These are phyloP conservation scores for Cnemophilus loriae DNA, from an alignment of 2,113 vertebrate genomes.

Conservation along the genomic window DNA sequence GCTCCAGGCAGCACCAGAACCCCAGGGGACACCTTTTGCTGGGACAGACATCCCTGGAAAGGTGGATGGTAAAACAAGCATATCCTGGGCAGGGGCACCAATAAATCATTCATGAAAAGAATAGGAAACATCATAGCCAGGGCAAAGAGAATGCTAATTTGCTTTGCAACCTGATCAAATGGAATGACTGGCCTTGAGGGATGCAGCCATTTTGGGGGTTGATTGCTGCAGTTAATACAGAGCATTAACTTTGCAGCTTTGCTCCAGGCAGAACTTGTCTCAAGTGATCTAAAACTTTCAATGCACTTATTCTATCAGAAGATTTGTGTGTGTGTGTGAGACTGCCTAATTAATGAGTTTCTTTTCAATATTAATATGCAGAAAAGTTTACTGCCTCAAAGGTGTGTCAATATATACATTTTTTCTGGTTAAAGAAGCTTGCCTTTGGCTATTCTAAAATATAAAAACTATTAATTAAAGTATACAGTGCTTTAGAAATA, in stretches of 20 bases:
- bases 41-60: slow-evolving; percentile 8
- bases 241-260: slow-evolving; percentile 70
- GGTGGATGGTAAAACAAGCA: slow-evolving; percentile 26
- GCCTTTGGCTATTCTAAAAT: slow-evolving; percentile 65
- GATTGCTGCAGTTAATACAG: slow-evolving; percentile 65
- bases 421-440: slow-evolving; percentile 63
- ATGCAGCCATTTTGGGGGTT: slow-evolving; percentile 61
- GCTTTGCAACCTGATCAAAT: slow-evolving; percentile 63
- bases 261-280: slow-evolving; percentile 66
- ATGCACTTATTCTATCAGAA: slow-evolving; percentile 65
- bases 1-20: background rate
- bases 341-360: slow-evolving; percentile 71
- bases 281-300: slow-evolving; percentile 66
- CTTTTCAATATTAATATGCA: slow-evolving; percentile 73
- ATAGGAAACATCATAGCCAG: slow-evolving; percentile 44
- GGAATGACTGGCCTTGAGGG: slow-evolving; percentile 55
- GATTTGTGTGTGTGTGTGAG: slow-evolving; percentile 20
- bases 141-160: slow-evolving; percentile 66
- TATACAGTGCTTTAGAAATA: slow-evolving; percentile 22
- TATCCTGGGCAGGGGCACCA: slow-evolving; percentile 24
- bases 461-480: slow-evolving; percentile 71
- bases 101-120: slow-evolving; percentile 69
- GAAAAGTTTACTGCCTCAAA: slow-evolving; percentile 72
- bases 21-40: background rate
- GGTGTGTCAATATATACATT: slow-evolving; percentile 74